Evolutionary conservation across 2,888 invertebrate genomes (phyloP), one percentile per base, ranked within the genome.

Genomic region (Ichneumoninae sp.): DNA sequence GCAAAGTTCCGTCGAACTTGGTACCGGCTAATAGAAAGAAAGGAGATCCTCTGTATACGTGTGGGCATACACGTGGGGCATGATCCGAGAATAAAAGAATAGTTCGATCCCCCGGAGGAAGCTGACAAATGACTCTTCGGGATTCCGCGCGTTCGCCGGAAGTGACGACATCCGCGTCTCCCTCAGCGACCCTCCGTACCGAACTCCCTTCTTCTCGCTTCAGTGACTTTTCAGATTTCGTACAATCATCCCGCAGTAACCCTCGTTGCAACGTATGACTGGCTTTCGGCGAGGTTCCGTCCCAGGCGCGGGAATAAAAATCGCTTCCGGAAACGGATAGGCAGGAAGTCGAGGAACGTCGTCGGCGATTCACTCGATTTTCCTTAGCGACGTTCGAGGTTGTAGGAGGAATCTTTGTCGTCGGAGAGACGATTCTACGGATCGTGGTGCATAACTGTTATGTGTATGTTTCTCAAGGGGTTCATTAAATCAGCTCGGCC

Each of bases 151-250:
- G 88, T 88, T 89, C 87, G 88, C 83, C 91, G 91, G 91, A 92
- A 90, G 89, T 86, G 91, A 90, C 89, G 90, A 90, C 88, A 89
- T 87, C 86, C 86, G 83, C 74, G 82, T 76, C 84, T 72, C 79
- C 74, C 78, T 60, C 65, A 19, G n/a, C 52, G 52, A 22, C 22
- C 65, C 44, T 19, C 8, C 36, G 74, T 47, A 44, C 30, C 57
- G 75, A 75, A 79, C 84, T 82, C 76, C 82, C 77, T 81, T 82
- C 82, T 77, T 65, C 54, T 70, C 88, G 92, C 89, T 89, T 88
- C 87, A 90, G 89, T 91, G 90, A 91, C 88, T 92, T 92, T 92
- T 92, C 91, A 91, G 91, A 92, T 92, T 92, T 91, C 90, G 89
- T 90, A 87, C 91, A 92, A 92, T 92, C 92, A 92, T 92, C 88